phyloP scores from a whole-genome alignment of 30 jellyfish, hydroid and myxozoan genomes.

The Pelagia noctiluca region DNA sequence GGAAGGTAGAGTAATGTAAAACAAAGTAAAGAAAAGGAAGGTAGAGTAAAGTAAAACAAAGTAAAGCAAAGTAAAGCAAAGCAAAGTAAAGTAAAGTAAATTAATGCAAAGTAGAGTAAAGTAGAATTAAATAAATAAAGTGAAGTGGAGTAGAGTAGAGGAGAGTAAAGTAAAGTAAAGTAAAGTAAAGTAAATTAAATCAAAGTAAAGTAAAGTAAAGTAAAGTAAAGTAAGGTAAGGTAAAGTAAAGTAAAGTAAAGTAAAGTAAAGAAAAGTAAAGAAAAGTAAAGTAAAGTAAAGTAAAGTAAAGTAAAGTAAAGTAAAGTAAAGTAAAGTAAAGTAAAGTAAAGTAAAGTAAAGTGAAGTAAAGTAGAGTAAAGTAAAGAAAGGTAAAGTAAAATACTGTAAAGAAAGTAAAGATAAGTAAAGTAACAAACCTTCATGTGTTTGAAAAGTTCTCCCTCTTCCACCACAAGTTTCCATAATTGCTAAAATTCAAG shows the following conservation, averaged over 20 bases:
- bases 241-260: background rate
- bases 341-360: background rate
- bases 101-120: background rate
- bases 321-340: background rate
- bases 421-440: slow-evolving; percentile 58
- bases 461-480: slow-evolving; percentile 93
- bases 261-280: background rate
- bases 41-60: background rate
- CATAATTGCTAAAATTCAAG: slow-evolving; percentile 90
- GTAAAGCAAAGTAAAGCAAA: background rate
- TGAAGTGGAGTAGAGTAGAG: background rate
- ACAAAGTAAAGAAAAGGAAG: background rate
- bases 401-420: background rate
- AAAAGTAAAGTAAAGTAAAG: background rate
- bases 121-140: background rate
- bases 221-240: background rate
- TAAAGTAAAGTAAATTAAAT: background rate
- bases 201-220: background rate
- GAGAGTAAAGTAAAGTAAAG: background rate
- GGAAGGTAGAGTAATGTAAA: background rate
- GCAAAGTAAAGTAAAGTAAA: background rate
- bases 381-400: background rate
- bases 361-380: background rate
- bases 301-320: background rate
- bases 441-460: slow-evolving; percentile 75